Evolutionary conservation across 2,113 vertebrate species (phyloP).

Genomic region (Actinemys pallida): DNA sequence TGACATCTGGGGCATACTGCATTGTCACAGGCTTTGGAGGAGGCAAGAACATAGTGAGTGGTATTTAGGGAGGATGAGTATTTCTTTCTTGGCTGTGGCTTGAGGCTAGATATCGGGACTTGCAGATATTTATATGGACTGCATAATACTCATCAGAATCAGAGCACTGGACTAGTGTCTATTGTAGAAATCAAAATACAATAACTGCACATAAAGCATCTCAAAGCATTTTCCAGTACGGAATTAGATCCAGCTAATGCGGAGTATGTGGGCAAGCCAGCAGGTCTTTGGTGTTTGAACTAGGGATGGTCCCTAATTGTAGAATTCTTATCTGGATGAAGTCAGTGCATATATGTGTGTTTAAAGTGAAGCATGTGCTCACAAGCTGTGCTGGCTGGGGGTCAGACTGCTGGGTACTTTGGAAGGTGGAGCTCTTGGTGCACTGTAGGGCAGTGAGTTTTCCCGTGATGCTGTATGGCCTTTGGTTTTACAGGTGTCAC

Average conservation of each 20-base stretch:
- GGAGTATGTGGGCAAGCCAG: background rate
- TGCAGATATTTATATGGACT: background rate
- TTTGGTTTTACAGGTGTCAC: background rate
- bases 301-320: background rate
- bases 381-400: background rate
- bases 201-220: background rate
- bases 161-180: too few relatives aligned
- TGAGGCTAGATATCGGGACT: slow-evolving; percentile 19
- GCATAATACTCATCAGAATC: too few relatives aligned
- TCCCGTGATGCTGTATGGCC: background rate
- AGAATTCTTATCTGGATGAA: background rate
- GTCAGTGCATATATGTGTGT: too few relatives aligned
- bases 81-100: slow-evolving; percentile 25
- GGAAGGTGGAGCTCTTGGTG: background rate
- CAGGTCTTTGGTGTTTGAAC: background rate
- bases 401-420: background rate
- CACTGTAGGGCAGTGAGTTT: background rate
- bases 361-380: background rate
- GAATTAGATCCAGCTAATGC: background rate
- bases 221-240: background rate
- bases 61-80: background rate
- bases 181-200: too few relatives aligned
- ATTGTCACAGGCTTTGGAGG: background rate
- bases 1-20: background rate
- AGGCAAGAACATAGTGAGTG: too few relatives aligned